phyloP scores from a whole-genome alignment of 2,888 invertebrate species.

The Lissonota sp. region DNA sequence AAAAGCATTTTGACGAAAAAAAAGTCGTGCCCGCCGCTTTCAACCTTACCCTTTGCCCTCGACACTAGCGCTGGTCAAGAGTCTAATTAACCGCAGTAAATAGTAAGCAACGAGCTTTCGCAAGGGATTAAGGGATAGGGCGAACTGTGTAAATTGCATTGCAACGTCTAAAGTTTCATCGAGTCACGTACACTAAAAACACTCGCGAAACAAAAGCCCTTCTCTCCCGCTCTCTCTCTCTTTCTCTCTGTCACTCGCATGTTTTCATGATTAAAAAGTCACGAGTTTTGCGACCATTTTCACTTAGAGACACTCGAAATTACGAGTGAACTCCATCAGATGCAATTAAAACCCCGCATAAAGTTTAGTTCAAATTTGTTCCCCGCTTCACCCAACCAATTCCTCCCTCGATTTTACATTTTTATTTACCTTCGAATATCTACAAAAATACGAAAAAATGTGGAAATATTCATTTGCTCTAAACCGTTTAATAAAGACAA shows the following conservation, averaged over 20 bases:
- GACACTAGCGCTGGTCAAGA: conserved; percentile 29
- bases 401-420: background rate
- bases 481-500: too few species aligned
- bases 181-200: background rate
- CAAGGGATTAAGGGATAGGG: too few species aligned
- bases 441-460: too few species aligned
- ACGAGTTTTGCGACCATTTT: background rate
- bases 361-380: background rate
- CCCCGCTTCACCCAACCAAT: background rate
- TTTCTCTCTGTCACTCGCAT: background rate
- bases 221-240: conserved; percentile 1
- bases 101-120: conserved; percentile 5
- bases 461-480: too few species aligned
- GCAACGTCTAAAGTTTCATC: conserved; percentile 11
- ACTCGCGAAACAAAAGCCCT: background rate
- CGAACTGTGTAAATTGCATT: conserved; percentile 36
- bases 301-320: conserved; percentile 22
- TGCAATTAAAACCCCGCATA: background rate
- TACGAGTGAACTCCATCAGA: background rate
- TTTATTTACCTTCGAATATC: background rate
- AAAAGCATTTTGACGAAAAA: conserved; percentile 2
- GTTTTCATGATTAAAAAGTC: background rate
- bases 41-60: background rate
- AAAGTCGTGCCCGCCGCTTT: background rate
- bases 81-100: conserved; percentile 37